A percentile compares a stretch with the other conserved stretches of the same genome.
These are phyloP conservation scores for Craterocephalus amniculus DNA, from an alignment of 2,797 vertebrate genomes.

Conservation along the genomic window DNA sequence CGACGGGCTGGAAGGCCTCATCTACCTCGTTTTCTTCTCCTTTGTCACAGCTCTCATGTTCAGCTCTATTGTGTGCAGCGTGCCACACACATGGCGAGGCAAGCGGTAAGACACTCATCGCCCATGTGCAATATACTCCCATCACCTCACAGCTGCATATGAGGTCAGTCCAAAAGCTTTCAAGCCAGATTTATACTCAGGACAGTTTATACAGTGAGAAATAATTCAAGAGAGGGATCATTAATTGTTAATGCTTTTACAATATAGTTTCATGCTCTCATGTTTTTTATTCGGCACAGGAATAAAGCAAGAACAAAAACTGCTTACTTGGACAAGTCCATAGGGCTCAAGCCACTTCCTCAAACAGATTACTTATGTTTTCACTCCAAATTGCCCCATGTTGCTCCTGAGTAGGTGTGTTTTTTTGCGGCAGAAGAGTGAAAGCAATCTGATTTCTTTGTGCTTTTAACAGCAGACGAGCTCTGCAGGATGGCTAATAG, in stretches of 20 bases:
- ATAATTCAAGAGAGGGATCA: conserved; percentile 53
- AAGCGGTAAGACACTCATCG: conserved; percentile 85
- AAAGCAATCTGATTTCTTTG: conserved; percentile 54
- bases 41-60: conserved; percentile 99
- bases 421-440: conserved; percentile 33
- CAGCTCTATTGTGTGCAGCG: conserved; percentile 95
- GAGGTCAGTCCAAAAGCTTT: conserved; percentile 28
- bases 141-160: neutral
- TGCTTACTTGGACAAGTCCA: conserved; percentile 35
- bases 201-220: conserved; percentile 35
- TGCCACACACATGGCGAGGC: conserved; percentile 95
- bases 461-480: conserved; percentile 45
- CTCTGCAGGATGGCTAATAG: conserved; percentile 32
- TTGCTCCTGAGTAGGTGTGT: conserved; percentile 37
- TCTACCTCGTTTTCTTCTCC: conserved; percentile 97
- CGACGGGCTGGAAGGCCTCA: conserved; percentile 95
- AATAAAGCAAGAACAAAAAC: conserved; percentile 30
- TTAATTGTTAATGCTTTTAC: conserved; percentile 58
- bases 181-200: conserved; percentile 19
- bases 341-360: conserved; percentile 62
- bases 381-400: conserved; percentile 45
- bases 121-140: neutral
- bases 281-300: neutral
- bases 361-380: conserved; percentile 59
- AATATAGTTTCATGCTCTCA: conserved; percentile 22